Percentiles rank a stretch among this genome's conserved stretches.
These are phyloP conservation scores for Hyla sarda DNA, from an alignment of 2,113 vertebrate genomes.

Conservation along the genomic window DNA sequence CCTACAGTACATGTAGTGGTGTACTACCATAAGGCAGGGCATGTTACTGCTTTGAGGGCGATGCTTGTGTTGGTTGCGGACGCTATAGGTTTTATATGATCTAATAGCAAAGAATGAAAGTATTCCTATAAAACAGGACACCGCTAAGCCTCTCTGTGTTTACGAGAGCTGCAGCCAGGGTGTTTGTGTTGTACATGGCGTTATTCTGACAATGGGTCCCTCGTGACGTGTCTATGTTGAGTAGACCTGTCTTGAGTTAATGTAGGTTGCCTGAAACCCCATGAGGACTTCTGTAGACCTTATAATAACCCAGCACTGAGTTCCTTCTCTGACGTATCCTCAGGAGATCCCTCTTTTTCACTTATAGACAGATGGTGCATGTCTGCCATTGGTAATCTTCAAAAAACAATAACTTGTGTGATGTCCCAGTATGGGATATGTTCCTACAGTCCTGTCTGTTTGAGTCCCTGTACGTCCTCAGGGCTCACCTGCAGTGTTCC, in stretches of 20 bases:
- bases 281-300: conserved; percentile 23
- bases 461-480: too few relatives aligned
- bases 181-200: background rate
- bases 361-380: conserved; percentile 30
- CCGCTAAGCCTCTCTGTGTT: background rate
- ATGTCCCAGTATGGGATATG: too few relatives aligned
- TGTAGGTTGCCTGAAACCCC: conserved; percentile 3
- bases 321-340: background rate
- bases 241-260: conserved; percentile 4
- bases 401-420: too few relatives aligned
- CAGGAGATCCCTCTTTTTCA: background rate
- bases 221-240: background rate
- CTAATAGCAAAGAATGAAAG: too few relatives aligned
- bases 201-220: conserved; percentile 7
- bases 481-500: too few relatives aligned
- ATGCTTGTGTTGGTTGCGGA: too few relatives aligned
- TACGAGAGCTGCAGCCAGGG: background rate
- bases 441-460: too few relatives aligned
- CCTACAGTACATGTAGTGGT: too few relatives aligned
- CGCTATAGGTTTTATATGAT: too few relatives aligned
- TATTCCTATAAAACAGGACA: background rate
- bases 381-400: conserved; percentile 1
- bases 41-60: too few relatives aligned
- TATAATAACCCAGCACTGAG: background rate
- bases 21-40: too few relatives aligned